phyloP scores from a whole-genome alignment of 2,888 invertebrate genomes.

The Archips crataeganus region DNA sequence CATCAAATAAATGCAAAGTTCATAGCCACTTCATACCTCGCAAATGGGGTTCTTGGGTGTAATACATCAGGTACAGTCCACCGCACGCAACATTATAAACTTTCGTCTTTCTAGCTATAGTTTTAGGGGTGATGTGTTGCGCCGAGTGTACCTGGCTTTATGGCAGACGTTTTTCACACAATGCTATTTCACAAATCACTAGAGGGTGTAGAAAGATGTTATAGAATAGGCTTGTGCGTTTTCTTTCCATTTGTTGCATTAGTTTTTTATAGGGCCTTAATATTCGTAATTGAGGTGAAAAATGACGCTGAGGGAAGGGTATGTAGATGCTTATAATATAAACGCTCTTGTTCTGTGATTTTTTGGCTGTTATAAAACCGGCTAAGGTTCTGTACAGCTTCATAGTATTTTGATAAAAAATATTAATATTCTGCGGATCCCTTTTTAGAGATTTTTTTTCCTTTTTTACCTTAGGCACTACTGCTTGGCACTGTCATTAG shows the following conservation, averaged over 20 bases:
- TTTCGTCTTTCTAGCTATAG: neutral
- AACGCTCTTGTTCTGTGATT: neutral
- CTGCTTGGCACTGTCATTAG: no score
- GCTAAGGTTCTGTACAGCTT: no score
- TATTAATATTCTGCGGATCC: no score
- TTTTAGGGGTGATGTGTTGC: neutral
- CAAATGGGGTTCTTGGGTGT: slow-evolving; percentile 1
- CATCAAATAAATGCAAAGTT: slow-evolving; percentile 36
- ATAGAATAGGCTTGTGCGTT: neutral
- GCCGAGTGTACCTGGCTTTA: neutral
- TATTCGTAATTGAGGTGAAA: neutral
- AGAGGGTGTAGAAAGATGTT: neutral
- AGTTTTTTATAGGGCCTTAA: neutral
- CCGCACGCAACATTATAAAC: neutral
- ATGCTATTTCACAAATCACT: slow-evolving; percentile 18
- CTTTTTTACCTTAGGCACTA: no score
- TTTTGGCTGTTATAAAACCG: no score
- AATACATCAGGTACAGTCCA: slow-evolving; percentile 14
- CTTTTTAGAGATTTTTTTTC: no score
- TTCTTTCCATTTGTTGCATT: neutral
- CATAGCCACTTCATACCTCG: slow-evolving; percentile 26
- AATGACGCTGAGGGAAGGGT: no score
- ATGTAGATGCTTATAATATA: no score
- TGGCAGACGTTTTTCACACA: slow-evolving; percentile 11
- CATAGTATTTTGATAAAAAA: no score